phyloP scores from a whole-genome alignment of 2,888 invertebrate species.

The Agonum fuliginosum region DNA sequence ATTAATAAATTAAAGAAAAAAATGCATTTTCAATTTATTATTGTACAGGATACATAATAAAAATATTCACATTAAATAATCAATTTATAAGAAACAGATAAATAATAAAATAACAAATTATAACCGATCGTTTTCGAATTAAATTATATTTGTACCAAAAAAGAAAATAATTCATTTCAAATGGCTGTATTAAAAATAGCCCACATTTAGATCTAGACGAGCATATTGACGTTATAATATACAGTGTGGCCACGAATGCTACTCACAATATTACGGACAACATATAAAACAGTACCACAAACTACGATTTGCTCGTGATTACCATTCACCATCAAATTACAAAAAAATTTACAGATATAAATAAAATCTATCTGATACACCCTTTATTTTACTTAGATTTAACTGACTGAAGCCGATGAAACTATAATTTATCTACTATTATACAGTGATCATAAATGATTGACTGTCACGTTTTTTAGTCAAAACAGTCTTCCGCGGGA shows the following conservation, averaged over 20 bases:
- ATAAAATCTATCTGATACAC: too few relatives aligned
- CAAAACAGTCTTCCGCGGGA: too few relatives aligned
- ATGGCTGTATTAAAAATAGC: too few relatives aligned
- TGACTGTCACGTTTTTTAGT: too few relatives aligned
- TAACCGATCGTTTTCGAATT: not conserved
- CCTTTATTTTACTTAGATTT: not conserved
- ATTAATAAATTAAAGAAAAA: conserved; percentile 35
- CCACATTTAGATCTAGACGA: not conserved
- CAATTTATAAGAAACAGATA: conserved; percentile 17
- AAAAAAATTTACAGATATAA: not conserved
- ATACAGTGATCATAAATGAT: too few relatives aligned
- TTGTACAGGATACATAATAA: conserved; percentile 18
- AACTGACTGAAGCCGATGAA: too few relatives aligned
- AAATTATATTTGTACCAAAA: conserved; percentile 19
- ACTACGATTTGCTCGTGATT: too few relatives aligned
- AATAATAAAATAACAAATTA: conserved; percentile 7
- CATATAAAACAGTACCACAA: not conserved
- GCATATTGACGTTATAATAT: conserved; percentile 5
- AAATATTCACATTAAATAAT: conserved; percentile 10
- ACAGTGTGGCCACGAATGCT: conserved; percentile 12
- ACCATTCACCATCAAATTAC: too few relatives aligned
- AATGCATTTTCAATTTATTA: not conserved
- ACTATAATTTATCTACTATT: too few relatives aligned
- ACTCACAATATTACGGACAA: not conserved
- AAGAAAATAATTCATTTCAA: not conserved